Base-by-base conservation (phyloP, 1,140 invertebrate genomes). In the Stegodyphus dumicola region DNA sequence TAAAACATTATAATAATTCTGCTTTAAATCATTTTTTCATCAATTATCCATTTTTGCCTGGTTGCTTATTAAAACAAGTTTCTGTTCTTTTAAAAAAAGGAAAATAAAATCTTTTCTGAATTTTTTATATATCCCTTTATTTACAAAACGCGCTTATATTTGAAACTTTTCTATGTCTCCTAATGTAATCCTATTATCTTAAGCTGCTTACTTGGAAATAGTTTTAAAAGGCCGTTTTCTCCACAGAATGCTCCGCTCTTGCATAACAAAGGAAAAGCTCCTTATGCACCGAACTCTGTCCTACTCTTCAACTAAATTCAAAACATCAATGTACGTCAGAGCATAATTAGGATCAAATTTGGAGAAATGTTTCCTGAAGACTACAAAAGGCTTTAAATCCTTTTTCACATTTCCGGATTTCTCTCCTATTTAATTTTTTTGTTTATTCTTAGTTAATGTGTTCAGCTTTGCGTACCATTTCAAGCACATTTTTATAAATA, bases 171-270 rank as follows among this genome's bases (percentile, higher is more conserved):
- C 73, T 33, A 56, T 67, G 71, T 75, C 65, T 73, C 33, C 53
- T 53, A 67, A 75, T 84, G 80, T 84, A 84, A 84, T 84, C 80
- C 80, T 84, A 84, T 84, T 84, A 84, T 56, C n/a, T 9, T 75
- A 84, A 84, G 80, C 73, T 15, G 80, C 80, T 84, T 84, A 84
- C 73, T 66, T 11, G 49, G 67, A 84, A 84, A 84, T 76, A 76
- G 71, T 84, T 76, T 84, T 75, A 84, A 69, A 84, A 84, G 80
- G 56, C 71, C 64, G 51, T 84, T 84, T 84, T 76, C 73, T 75
- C 66, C 64, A 33, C 15, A 53, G 52, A 64, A 17, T 52, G n/a
- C 51, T 33, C 56, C 78, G 48, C 3, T 33, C 33, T 33, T 33
- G 33, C 33, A 33, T 33, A 33, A 33, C 33, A 33, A 33, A 33